These are phyloP conservation scores for Phataginus tetradactyla DNA, from an alignment of 2,797 vertebrate genomes.

Conservation along the genomic window DNA sequence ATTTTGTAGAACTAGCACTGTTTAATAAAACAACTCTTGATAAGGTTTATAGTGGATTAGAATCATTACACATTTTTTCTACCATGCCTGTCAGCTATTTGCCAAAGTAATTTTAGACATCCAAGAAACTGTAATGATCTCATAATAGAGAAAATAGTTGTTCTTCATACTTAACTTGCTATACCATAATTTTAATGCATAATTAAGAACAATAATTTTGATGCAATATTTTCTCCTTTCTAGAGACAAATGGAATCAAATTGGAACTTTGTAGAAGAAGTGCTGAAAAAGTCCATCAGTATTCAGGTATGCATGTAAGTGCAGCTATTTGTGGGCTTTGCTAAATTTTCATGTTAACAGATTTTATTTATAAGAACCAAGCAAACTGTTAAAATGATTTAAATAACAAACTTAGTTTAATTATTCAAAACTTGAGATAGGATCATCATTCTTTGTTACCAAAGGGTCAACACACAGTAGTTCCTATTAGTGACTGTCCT, in stretches of 20 bases:
- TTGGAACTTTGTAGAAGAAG: conserved; percentile 93
- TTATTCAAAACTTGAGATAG: conserved; percentile 61
- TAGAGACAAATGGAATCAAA: conserved; percentile 92
- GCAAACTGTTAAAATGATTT: conserved; percentile 66
- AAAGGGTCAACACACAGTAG: conserved; percentile 44
- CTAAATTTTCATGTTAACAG: conserved; percentile 37
- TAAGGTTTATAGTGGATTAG: conserved; percentile 10
- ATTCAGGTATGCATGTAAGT: conserved; percentile 88
- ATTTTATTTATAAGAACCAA: conserved; percentile 71
- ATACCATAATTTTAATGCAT: not conserved
- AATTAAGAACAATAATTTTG: conserved; percentile 54
- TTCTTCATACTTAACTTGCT: conserved; percentile 30
- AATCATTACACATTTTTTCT: conserved; percentile 24
- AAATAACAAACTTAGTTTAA: conserved; percentile 59
- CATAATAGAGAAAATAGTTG: conserved; percentile 26
- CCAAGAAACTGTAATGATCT: not conserved
- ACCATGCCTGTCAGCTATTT: not conserved
- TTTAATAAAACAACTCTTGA: conserved; percentile 17
- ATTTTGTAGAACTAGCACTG: not conserved
- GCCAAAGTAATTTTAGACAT: not conserved
- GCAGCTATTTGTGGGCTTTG: conserved; percentile 38
- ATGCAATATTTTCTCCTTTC: conserved; percentile 68
- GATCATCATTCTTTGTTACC: conserved; percentile 42
- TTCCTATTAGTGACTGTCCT: conserved; percentile 78
- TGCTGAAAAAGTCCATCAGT: conserved; percentile 92